Evolutionary conservation across 2,797 vertebrate genomes (phyloP).

Genomic region (Rhabdophis nuchalis): DNA sequence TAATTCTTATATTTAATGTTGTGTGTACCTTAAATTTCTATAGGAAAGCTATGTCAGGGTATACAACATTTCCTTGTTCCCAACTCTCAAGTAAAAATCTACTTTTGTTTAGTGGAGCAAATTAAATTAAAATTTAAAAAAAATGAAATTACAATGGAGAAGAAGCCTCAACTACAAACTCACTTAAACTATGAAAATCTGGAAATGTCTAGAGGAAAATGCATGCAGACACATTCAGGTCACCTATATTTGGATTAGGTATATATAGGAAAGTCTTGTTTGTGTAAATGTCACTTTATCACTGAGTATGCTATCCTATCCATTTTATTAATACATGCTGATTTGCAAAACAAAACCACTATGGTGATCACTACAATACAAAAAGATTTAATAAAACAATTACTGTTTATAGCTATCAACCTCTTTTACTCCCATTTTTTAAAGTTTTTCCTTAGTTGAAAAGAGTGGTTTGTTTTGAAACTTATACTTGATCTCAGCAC

Average conservation of each 20-base stretch:
- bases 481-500: background rate
- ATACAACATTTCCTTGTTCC: background rate
- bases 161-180: background rate
- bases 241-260: background rate
- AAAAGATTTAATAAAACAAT: conserved; percentile 1
- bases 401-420: background rate
- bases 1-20: background rate
- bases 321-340: background rate
- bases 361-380: background rate
- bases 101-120: background rate
- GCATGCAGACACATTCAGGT: background rate
- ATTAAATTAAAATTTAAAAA: background rate
- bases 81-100: background rate
- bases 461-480: background rate
- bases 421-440: background rate
- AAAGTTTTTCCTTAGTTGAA: background rate
- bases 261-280: background rate
- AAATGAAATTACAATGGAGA: background rate
- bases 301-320: background rate
- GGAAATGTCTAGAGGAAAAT: background rate
- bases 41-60: background rate
- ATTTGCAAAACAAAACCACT: background rate
- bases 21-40: background rate
- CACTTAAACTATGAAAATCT: background rate
- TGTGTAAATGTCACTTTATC: background rate